These are phyloP conservation scores for Phycodurus eques DNA, from an alignment of 2,113 vertebrate species.

Conservation along the genomic window DNA sequence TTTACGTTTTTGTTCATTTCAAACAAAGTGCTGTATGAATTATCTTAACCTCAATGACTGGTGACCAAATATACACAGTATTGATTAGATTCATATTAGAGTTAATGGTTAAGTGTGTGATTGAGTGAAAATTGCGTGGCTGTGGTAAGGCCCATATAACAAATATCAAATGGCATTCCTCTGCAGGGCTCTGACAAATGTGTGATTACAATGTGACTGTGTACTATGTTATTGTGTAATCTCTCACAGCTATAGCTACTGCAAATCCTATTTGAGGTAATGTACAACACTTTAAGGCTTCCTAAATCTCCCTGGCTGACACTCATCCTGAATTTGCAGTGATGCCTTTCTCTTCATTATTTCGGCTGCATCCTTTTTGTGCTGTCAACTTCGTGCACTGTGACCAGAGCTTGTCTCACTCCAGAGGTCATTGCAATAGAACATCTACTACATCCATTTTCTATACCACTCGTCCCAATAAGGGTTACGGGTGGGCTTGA, in stretches of 20 bases:
- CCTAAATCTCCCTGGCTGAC: conserved; percentile 54
- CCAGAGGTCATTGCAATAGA: background rate
- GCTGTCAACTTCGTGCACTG: background rate
- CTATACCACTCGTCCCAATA: background rate
- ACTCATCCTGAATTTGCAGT: conserved; percentile 53
- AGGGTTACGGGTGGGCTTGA: background rate
- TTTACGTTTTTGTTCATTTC: background rate
- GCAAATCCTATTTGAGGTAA: conserved; percentile 64
- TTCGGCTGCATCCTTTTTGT: background rate
- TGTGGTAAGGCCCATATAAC: background rate
- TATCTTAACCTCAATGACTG: background rate
- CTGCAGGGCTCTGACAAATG: conserved; percentile 30
- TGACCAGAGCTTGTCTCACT: background rate
- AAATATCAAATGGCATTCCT: conserved; percentile 19
- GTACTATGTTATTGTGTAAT: conserved; percentile 50
- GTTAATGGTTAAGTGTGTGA: background rate
- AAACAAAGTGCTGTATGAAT: background rate
- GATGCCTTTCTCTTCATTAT: conserved; percentile 32
- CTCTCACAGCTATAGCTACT: conserved; percentile 42
- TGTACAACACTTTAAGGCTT: conserved; percentile 58
- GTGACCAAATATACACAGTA: background rate
- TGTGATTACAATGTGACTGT: conserved; percentile 40
- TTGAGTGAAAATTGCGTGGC: background rate
- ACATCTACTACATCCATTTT: background rate
- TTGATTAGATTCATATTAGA: background rate